These are phyloP conservation scores for Spialia ferax DNA, from an alignment of 2,888 invertebrate species.

Conservation along the genomic window DNA sequence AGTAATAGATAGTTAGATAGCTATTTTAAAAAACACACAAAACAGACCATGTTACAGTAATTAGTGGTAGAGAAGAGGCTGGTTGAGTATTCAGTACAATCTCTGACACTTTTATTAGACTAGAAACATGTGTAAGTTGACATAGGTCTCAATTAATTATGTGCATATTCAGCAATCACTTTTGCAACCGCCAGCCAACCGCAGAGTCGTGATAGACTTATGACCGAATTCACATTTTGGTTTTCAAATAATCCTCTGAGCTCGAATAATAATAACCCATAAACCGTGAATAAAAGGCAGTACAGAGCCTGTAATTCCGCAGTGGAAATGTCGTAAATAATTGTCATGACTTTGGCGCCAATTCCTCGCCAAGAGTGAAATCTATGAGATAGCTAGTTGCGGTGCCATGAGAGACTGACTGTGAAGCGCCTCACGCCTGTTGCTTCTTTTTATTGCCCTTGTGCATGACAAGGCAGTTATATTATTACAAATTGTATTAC, in stretches of 20 bases:
- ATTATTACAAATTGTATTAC: not conserved
- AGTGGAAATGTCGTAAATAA: conserved; percentile 75
- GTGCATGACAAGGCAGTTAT: conserved; percentile 2
- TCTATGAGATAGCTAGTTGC: conserved; percentile 64
- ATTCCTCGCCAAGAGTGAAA: conserved; percentile 70
- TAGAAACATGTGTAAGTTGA: no score
- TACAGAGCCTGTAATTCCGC: conserved; percentile 62
- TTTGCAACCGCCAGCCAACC: conserved; percentile 7
- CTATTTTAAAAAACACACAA: no score
- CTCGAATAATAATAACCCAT: conserved; percentile 78
- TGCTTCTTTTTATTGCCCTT: conserved; percentile 46
- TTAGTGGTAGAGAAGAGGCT: no score
- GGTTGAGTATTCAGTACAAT: no score
- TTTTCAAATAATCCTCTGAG: conserved; percentile 75
- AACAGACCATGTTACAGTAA: no score
- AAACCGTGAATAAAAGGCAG: conserved; percentile 69
- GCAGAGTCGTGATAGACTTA: conserved; percentile 68
- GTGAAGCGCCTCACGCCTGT: conserved; percentile 57
- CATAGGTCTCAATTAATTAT: not conserved
- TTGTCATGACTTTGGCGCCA: conserved; percentile 73
- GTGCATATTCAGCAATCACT: not conserved
- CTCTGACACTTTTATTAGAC: no score
- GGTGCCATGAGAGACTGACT: conserved; percentile 54
- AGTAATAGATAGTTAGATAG: no score
- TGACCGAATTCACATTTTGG: conserved; percentile 68